Evolutionary conservation across 2,888 invertebrate genomes (phyloP).

Genomic region (Dryobota labecula): DNA sequence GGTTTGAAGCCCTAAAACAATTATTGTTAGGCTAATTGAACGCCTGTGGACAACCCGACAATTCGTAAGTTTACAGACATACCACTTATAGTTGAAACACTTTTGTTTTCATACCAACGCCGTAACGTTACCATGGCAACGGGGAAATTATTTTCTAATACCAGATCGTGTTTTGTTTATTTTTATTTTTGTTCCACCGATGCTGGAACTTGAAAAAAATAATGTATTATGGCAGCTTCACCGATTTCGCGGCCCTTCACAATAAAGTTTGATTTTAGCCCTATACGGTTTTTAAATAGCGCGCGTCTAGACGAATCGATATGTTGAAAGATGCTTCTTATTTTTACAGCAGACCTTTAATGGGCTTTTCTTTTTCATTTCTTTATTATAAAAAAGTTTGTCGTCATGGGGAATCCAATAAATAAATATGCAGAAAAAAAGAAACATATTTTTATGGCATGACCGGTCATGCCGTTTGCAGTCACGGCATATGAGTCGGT

Average conservation of each 20-base stretch:
- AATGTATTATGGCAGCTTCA: not conserved
- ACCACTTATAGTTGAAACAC: not conserved
- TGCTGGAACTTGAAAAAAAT: not conserved
- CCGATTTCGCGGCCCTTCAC: not conserved
- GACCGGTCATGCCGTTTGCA: too few relatives aligned
- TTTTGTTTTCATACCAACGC: slow-evolving; percentile 4
- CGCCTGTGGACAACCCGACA: not conserved
- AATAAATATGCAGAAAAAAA: too few relatives aligned
- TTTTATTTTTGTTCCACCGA: not conserved
- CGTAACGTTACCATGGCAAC: slow-evolving; percentile 31
- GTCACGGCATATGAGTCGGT: too few relatives aligned
- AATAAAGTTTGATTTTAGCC: not conserved
- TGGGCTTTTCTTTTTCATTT: too few relatives aligned
- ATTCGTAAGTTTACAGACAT: not conserved
- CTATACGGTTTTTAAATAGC: slow-evolving; percentile 5
- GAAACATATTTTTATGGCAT: too few relatives aligned
- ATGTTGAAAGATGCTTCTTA: not conserved
- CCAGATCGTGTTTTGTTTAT: slow-evolving; percentile 9
- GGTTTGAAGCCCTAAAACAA: slow-evolving; percentile 32
- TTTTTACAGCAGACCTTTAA: too few relatives aligned
- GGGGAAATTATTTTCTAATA: slow-evolving; percentile 12
- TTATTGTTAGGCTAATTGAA: slow-evolving; percentile 33
- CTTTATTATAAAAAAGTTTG: too few relatives aligned
- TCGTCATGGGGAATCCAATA: too few relatives aligned
- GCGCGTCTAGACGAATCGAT: slow-evolving; percentile 7